Evolutionary conservation across 1,140 invertebrate species (phyloP).

Genomic region (Vollenhovia emeryi): DNA sequence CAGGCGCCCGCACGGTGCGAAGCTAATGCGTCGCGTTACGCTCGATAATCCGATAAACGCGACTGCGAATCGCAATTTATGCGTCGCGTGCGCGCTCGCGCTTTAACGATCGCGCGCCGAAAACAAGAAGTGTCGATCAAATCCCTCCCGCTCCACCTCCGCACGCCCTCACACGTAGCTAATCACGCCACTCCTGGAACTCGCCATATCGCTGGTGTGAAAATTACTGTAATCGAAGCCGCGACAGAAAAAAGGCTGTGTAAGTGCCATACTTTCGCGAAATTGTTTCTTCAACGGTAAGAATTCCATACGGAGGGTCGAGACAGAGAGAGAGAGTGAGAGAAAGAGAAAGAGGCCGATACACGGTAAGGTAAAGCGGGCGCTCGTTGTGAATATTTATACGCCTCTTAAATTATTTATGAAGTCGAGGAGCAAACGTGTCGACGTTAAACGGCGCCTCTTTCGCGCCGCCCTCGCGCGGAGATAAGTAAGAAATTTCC

Average conservation of each 20-base stretch:
- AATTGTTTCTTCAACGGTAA: slow-evolving; percentile 45
- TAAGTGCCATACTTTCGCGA: slow-evolving; percentile 43
- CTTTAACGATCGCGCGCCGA: slow-evolving; percentile 44
- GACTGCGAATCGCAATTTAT: slow-evolving; percentile 49
- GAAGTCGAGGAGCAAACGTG: not conserved
- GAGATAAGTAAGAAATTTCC: not conserved
- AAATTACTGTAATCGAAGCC: slow-evolving; percentile 50
- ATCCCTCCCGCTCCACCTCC: not conserved
- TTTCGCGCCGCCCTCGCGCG: not conserved
- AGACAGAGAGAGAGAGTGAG: no score
- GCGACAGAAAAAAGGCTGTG: slow-evolving; percentile 28
- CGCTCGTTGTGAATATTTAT: slow-evolving; percentile 31
- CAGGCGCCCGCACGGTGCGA: no score
- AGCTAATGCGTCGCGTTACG: slow-evolving; percentile 39
- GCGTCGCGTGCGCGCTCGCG: slow-evolving; percentile 27
- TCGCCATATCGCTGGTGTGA: slow-evolving; percentile 32
- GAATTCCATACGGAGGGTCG: not conserved
- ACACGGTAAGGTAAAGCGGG: no score
- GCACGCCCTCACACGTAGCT: no score
- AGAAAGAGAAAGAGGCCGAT: not conserved
- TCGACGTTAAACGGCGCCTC: not conserved
- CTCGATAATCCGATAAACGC: slow-evolving; percentile 59
- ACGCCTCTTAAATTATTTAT: slow-evolving; percentile 42
- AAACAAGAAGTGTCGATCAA: slow-evolving; percentile 53
- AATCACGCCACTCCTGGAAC: slow-evolving; percentile 27